phyloP scores from a whole-genome alignment of 2,888 invertebrate species.

The Parnassius mnemosyne region DNA sequence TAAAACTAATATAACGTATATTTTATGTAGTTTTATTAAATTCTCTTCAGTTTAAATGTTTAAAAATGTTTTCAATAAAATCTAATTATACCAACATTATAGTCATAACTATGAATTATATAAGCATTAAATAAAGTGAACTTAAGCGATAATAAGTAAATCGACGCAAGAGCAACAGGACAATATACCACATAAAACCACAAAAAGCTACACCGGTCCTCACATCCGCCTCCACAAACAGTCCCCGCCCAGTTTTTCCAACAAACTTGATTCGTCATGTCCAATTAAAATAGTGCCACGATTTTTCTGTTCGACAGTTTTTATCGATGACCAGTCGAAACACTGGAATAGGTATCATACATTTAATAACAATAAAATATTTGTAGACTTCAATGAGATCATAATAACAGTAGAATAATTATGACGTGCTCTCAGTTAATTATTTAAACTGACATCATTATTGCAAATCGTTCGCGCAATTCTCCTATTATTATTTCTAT shows the following conservation, averaged over 20 bases:
- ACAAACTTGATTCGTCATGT: conserved; percentile 71
- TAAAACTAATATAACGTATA: too few species aligned
- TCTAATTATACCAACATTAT: too few species aligned
- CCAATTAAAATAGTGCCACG: conserved; percentile 69
- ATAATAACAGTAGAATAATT: conserved; percentile 4
- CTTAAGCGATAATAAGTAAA: not conserved
- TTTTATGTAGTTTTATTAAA: too few species aligned
- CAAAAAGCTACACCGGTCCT: conserved; percentile 32
- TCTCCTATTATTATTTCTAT: conserved; percentile 13
- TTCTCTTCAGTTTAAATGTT: too few species aligned
- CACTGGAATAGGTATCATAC: conserved; percentile 1
- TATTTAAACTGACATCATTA: conserved; percentile 18
- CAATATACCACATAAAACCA: conserved; percentile 23
- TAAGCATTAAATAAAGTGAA: not conserved
- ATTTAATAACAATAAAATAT: conserved; percentile 9
- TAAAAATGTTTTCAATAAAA: too few species aligned
- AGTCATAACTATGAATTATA: not conserved
- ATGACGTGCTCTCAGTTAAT: conserved; percentile 8
- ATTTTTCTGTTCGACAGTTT: conserved; percentile 50
- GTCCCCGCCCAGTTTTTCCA: conserved; percentile 68
- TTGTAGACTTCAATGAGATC: conserved; percentile 12
- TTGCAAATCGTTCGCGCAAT: conserved; percentile 18
- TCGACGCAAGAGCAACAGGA: not conserved
- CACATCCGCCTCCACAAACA: conserved; percentile 61
- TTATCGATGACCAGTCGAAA: conserved; percentile 16